Evolutionary conservation across 2,113 vertebrate species (phyloP), one percentile per base, ranked within the genome.

Genomic region (Pelobates fuscus): DNA sequence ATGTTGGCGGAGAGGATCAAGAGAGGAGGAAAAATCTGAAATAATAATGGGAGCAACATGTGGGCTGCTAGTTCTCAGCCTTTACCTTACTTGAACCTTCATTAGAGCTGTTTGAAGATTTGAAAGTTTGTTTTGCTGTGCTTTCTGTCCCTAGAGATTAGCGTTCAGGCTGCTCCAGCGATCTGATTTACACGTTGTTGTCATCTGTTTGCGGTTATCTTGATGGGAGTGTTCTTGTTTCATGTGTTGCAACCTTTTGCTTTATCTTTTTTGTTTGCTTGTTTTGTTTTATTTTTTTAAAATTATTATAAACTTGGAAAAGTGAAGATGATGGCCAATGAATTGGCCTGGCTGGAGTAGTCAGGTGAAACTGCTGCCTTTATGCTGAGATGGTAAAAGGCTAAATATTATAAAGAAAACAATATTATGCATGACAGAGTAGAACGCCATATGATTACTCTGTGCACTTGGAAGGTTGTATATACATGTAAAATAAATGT

Each of bases 41-140:
- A 32, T 61, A 76, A 76, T 76, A 76, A 68, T 76, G 27, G 64
- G 41, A 76, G 73, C 73, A 76, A 61, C 57, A 76, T 76, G 64
- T 76, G 73, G 73, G 55, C 73, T 76, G 73, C 21, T 17, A 76
- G 73, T 59, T 30, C 21, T 68, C 65, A 68, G 41, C 57, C 59
- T 67, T 76, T 76, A 76, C 73, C 73, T 76, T 76, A 76, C 17
- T 60, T 76, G 73, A 76, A 76, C 73, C 73, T 52, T 76, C 65
- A 76, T 76, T 65, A 76, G 67, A 67, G 65, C 67, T 76, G 73
- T 76, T 76, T 76, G 55, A 76, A 76, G 73, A 67, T 37, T 58
- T 32, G 44, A 68, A 76, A 68, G 54, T 68, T 76, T 76, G 73
- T 76, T 76, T 67, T 76, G 57, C 41, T 76, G 65, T 30, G 57